Percentiles rank a stretch among this genome's conserved stretches.
phyloP scores from a whole-genome alignment of 2,113 vertebrate genomes.

The Geococcyx californianus region DNA sequence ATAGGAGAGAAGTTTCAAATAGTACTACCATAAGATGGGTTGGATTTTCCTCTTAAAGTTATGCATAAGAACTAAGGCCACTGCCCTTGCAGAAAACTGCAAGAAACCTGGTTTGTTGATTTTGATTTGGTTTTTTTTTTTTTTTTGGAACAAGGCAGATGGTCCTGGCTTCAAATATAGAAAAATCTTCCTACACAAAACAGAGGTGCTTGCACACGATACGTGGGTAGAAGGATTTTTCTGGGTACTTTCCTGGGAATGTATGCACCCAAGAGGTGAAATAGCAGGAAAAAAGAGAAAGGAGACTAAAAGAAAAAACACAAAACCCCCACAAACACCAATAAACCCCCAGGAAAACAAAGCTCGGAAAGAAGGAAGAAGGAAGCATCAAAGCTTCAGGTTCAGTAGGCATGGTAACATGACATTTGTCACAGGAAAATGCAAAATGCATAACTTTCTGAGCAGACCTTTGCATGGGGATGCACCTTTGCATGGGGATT shows the following conservation, averaged over 20 bases:
- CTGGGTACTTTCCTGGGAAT: constrained; percentile 9
- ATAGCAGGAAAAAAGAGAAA: not conserved
- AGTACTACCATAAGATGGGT: not conserved
- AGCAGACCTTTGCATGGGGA: too few species aligned
- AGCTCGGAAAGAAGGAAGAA: not conserved
- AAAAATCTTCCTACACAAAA: constrained; percentile 47
- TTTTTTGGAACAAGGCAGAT: constrained; percentile 26
- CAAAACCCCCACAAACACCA: too few species aligned
- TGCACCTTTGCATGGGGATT: not conserved
- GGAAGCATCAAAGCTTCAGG: not conserved
- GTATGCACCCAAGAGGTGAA: constrained; percentile 10
- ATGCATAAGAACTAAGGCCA: not conserved
- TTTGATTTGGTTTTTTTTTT: not conserved
- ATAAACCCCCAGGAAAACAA: not conserved
- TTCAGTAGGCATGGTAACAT: not conserved
- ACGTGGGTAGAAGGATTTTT: constrained; percentile 24
- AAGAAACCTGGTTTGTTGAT: not conserved
- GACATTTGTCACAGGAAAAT: not conserved
- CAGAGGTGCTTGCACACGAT: constrained; percentile 52
- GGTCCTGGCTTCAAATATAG: constrained; percentile 46
- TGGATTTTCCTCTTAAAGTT: not conserved
- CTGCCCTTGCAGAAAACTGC: not conserved
- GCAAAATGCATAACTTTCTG: not conserved
- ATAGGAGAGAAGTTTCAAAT: not conserved
- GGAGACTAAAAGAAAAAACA: not conserved